Evolutionary conservation across 2,888 invertebrate species (phyloP).

Genomic region (Protophormia terraenovae): DNA sequence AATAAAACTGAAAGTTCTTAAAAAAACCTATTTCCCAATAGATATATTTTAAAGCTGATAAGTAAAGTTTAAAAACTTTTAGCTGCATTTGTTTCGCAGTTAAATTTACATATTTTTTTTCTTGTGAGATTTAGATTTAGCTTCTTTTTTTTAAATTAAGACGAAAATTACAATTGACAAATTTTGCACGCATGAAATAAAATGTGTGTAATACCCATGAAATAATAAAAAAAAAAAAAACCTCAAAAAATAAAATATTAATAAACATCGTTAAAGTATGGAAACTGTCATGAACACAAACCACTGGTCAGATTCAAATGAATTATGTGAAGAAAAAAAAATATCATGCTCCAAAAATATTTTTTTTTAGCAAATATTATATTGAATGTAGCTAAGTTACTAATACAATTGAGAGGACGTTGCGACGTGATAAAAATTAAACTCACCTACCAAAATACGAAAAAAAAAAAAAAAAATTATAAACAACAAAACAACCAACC

Average conservation of each 20-base stretch:
- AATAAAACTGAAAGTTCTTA: too few species aligned
- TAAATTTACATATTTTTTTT: too few species aligned
- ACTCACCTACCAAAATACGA: slow-evolving; percentile 49
- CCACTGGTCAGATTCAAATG: slow-evolving; percentile 56
- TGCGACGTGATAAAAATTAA: slow-evolving; percentile 65
- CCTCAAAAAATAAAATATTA: neutral
- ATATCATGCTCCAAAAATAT: slow-evolving; percentile 36
- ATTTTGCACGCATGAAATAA: slow-evolving; percentile 67
- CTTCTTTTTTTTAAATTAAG: slow-evolving; percentile 39
- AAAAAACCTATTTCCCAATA: too few species aligned
- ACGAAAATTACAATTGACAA: slow-evolving; percentile 66
- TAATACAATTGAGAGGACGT: slow-evolving; percentile 51
- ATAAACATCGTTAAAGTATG: slow-evolving; percentile 41
- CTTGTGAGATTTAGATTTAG: neutral
- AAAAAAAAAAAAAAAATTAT: too few species aligned
- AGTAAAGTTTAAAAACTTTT: too few species aligned
- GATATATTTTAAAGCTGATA: too few species aligned
- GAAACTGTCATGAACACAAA: slow-evolving; percentile 50
- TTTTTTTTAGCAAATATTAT: too few species aligned
- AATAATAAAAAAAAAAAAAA: slow-evolving; percentile 15
- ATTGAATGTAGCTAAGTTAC: neutral
- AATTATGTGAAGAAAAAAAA: slow-evolving; percentile 58
- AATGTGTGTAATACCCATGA: slow-evolving; percentile 23
- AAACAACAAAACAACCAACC: slow-evolving; percentile 38
- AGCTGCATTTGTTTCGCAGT: too few species aligned